Base-by-base conservation (phyloP, 1,140 invertebrate species). In the Lepidurus packardi region DNA sequence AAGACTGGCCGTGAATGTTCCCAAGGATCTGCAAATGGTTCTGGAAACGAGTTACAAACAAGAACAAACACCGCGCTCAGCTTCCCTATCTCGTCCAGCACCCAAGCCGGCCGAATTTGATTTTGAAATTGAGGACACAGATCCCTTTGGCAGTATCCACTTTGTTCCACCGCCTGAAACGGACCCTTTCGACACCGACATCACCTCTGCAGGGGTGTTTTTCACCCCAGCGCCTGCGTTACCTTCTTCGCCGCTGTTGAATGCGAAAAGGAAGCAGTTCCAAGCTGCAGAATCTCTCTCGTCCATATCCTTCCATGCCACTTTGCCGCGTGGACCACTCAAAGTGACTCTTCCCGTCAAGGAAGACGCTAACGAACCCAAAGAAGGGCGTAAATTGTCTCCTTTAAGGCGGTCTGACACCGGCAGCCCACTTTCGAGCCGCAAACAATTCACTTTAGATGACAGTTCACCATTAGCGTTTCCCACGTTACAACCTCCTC, bases 301-400 rank as follows among this genome's bases (percentile, higher is more conserved):
- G 41, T 47, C 43, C 75, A 43, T 47, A 74, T 25, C 25, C 34
- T 78, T 74, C 73, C 53, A 65, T 65, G 53, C 53, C 41, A 34
- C 65, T 24, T 43, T 53, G 25, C 76, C 76, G 10, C 76, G 75
- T 53, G 89, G 90, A 34, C 89, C 90, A 11, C 84, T 92, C 76
- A 90, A 90, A 75, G 91, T 91, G 11, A 87, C 88, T 6, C 83
- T 91, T 80, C 90, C 90, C 34, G n/a, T 75, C 13, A 75, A 21
- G 41, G 43, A 78, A 16, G 74, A 73, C 73, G 78, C 74, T 25
- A 78, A 45, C 47, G 78, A 78, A 21, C 16, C 53, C 53, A 78
- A 45, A 41, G 78, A 78, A 47, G 73, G 74, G 13, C 25, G 41
- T n/a, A 47, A 24, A 11, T 11, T 21, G 73, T 75, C 73, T 11